Base-by-base conservation (phyloP, 1,140 invertebrate genomes). In the Magallana gigas region DNA sequence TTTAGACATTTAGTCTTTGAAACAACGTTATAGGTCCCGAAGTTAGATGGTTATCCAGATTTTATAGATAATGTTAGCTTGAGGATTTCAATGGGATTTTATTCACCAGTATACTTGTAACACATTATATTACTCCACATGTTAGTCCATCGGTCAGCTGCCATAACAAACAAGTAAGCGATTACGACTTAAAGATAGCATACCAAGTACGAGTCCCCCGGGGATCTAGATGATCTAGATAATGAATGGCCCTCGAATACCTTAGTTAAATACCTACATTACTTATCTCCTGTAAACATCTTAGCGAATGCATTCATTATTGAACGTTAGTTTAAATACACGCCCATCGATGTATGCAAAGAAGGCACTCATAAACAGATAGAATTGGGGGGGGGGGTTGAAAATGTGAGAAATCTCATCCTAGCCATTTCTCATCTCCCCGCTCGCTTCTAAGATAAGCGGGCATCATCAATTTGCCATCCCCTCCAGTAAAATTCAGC, bases 151-250 rank as follows among this genome's bases (percentile, higher is more conserved):
- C 18, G 23, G 23, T 23, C 68, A 36, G 68, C 11, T 76, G 9
- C 18, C 23, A 36, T 76, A 29, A 29, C 60, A n/a, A n/a, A 16
- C 60, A 18, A 16, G 60, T 64, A 64, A 64, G 18, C 23, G 68
- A 76, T 76, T 11, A 29, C 1, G 23, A 12, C 68, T 29, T 29
- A 76, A 23, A 12, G 8, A 76, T 76, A 76, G 8, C 23, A 76
- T 29, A 48, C 36, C 36, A 18, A 76, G 23, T 76, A 18, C 36
- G 68, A 76, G 18, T 76, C 68, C 68, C 68, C 68, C 68, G 68
- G 68, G 68, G 36, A 76, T 9, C 12, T 48, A 29, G 23, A 76
- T 76, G 68, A 76, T 76, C 23, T 76, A 29, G 68, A 76, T 76
- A 76, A 11, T 12, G 18, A 76, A 36, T 76, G 7, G 8, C 68